These are phyloP conservation scores for Notarius lentiginosus DNA, from an alignment of 2,113 vertebrate species.

Conservation along the genomic window DNA sequence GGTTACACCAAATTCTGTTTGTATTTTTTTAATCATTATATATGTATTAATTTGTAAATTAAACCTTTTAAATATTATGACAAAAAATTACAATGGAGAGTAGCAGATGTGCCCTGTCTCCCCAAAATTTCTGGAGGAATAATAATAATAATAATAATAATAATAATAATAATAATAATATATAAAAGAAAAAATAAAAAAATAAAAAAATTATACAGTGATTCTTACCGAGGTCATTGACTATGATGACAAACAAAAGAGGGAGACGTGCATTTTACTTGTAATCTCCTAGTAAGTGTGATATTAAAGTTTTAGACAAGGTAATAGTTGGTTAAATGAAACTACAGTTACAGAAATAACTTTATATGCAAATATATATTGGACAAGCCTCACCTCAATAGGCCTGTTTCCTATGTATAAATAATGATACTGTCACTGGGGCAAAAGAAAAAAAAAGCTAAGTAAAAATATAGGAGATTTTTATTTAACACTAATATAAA, in stretches of 20 bases:
- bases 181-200: too few species aligned
- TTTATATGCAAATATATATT: constrained; percentile 36
- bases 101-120: not conserved
- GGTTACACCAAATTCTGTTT: not conserved
- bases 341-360: constrained; percentile 40
- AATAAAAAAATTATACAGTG: constrained; percentile 19
- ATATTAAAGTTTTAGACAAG: constrained; percentile 12
- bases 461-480: constrained; percentile 38
- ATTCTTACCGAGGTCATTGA: constrained; percentile 24
- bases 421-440: constrained; percentile 40
- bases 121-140: not conserved
- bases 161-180: constrained; percentile 10
- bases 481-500: constrained; percentile 42
- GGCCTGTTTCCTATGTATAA: constrained; percentile 40
- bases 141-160: constrained; percentile 8
- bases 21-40: not conserved
- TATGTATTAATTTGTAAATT: constrained; percentile 33
- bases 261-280: constrained; percentile 19
- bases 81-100: constrained; percentile 13
- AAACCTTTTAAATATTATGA: constrained; percentile 23
- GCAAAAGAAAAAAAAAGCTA: constrained; percentile 35
- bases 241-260: constrained; percentile 12
- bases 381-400: constrained; percentile 41
- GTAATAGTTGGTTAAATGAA: constrained; percentile 42
- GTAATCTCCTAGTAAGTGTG: constrained; percentile 16